A percentile compares a stretch with the other conserved stretches of the same genome.
These are phyloP conservation scores for Lepidocolaptes lacrymiger DNA, from an alignment of 2,797 vertebrate species.

Conservation along the genomic window DNA sequence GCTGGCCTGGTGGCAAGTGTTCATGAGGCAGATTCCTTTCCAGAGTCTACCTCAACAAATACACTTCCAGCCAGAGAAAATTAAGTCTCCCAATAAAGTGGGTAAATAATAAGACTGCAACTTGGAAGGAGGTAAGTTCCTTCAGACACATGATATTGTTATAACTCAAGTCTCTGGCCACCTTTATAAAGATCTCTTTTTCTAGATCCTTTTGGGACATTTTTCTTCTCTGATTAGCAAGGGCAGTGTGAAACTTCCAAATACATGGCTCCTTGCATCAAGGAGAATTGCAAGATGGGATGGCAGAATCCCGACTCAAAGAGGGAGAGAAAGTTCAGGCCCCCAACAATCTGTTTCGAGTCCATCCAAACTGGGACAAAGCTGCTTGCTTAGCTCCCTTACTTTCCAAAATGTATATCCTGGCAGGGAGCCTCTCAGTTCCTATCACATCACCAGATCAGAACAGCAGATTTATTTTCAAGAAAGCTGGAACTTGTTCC, in stretches of 20 bases:
- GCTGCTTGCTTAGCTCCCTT: background rate
- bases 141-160: constrained; percentile 27
- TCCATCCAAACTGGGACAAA: background rate
- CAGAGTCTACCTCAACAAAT: constrained; percentile 58
- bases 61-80: constrained; percentile 40
- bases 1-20: constrained; percentile 19
- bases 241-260: constrained; percentile 12
- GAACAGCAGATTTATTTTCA: constrained; percentile 42
- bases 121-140: constrained; percentile 38
- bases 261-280: background rate
- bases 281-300: background rate
- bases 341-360: background rate
- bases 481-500: constrained; percentile 44
- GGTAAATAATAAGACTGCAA: constrained; percentile 34
- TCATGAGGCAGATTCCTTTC: constrained; percentile 26
- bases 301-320: background rate
- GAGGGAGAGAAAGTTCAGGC: background rate
- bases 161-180: constrained; percentile 10
- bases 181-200: background rate
- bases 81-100: constrained; percentile 13
- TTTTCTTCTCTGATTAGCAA: background rate
- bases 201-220: background rate
- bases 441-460: constrained; percentile 57
- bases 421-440: constrained; percentile 19
- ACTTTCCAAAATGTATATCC: background rate